A percentile compares a stretch with the other conserved stretches of the same genome.
These are phyloP conservation scores for Rhinogobio ventralis DNA, from an alignment of 2,797 vertebrate species.

Conservation along the genomic window DNA sequence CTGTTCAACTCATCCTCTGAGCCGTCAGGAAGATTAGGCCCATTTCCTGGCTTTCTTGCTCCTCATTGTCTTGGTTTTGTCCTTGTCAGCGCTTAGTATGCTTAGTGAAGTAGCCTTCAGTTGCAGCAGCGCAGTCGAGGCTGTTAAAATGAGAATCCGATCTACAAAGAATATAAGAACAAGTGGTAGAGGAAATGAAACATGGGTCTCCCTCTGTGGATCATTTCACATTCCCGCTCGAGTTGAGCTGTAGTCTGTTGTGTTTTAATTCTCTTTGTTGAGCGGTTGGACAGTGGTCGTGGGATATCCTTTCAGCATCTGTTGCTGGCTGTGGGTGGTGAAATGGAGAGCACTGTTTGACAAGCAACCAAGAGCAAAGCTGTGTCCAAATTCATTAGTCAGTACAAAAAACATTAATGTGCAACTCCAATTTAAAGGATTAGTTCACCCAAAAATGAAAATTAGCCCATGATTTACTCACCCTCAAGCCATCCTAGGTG, in stretches of 20 bases:
- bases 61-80: constrained; percentile 66
- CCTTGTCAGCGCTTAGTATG: constrained; percentile 51
- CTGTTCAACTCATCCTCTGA: constrained; percentile 64
- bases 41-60: constrained; percentile 60
- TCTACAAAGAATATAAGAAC: neutral
- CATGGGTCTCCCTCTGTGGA: neutral
- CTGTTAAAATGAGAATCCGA: neutral
- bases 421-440: too few relatives aligned
- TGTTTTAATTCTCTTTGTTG: constrained; percentile 10
- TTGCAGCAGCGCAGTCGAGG: neutral
- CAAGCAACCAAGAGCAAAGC: neutral
- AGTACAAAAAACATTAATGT: neutral
- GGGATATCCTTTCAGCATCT: neutral
- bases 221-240: neutral
- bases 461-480: too few relatives aligned
- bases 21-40: constrained; percentile 65
- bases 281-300: neutral
- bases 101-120: constrained; percentile 38
- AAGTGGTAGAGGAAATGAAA: neutral
- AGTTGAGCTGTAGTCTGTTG: constrained; percentile 9
- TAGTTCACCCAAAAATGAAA: too few relatives aligned
- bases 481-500: too few relatives aligned
- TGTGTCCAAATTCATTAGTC: neutral
- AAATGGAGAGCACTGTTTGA: neutral
- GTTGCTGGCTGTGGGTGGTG: neutral